Conservation (phyloP, 23 tunicate genomes). For the Styela plicata region DNA sequence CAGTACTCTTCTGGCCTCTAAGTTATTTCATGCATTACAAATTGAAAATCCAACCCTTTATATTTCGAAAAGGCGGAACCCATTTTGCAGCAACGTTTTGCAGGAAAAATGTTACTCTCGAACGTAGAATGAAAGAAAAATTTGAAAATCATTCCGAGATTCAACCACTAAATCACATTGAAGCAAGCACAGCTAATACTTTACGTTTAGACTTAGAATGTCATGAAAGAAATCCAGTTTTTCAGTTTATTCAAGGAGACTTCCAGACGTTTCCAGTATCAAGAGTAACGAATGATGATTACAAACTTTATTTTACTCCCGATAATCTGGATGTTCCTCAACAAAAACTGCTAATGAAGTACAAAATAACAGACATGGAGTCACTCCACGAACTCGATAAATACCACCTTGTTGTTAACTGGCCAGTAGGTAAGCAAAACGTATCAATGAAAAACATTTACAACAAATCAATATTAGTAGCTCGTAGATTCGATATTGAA, state of each 20-base stretch:
- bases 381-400: background rate
- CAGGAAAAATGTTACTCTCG: background rate
- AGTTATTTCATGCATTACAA: background rate
- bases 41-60: background rate
- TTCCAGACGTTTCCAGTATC: background rate
- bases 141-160: background rate
- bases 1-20: background rate
- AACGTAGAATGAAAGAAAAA: too few relatives aligned
- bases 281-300: background rate
- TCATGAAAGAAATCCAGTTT: background rate
- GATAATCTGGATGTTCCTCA: background rate
- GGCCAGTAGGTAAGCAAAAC: background rate
- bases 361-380: background rate
- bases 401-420: background rate
- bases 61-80: background rate
- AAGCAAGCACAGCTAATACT: background rate
- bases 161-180: background rate
- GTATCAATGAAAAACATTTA: too few relatives aligned
- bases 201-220: background rate
- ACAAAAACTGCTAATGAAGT: background rate
- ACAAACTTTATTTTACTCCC: background rate
- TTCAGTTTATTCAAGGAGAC: background rate
- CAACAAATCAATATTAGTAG: too few relatives aligned
- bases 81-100: background rate
- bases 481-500: too few relatives aligned